Percentiles rank a stretch among this genome's conserved stretches.
Evolutionary conservation across 2,113 vertebrate species (phyloP).

Genomic region (Nanger granti): DNA sequence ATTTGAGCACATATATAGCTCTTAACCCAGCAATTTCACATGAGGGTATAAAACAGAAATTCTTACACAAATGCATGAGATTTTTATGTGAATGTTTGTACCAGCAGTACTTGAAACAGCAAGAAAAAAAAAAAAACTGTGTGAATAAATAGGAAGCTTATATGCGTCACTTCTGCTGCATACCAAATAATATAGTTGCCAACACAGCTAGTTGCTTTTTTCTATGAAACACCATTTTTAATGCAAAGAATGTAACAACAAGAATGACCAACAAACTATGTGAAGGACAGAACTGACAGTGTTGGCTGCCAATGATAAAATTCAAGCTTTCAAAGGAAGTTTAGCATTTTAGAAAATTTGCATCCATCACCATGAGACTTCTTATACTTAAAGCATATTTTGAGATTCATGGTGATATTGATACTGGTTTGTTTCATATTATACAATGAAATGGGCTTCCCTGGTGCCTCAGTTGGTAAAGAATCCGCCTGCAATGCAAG

Average conservation of each 20-base stretch:
- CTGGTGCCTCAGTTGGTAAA: not conserved
- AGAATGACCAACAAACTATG: not conserved
- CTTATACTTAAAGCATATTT: not conserved
- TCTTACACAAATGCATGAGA: not conserved
- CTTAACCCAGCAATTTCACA: not conserved
- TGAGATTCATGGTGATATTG: not conserved
- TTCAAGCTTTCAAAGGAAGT: not conserved
- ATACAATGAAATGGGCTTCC: not conserved
- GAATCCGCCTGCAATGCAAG: not conserved
- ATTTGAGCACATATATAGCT: not conserved
- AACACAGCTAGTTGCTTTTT: not conserved
- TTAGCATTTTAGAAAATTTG: not conserved
- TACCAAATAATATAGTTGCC: not conserved
- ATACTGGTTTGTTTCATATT: not conserved
- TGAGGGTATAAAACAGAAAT: not conserved
- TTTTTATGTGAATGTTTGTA: not conserved
- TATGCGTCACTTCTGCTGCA: not conserved
- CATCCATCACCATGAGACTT: not conserved
- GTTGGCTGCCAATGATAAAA: not conserved
- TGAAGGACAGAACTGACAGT: not conserved
- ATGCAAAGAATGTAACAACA: not conserved
- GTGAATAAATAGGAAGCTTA: not conserved
- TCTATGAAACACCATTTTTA: not conserved
- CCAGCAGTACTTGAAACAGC: not conserved
- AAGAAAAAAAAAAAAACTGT: not conserved